Percentiles rank a stretch among this genome's conserved stretches.
phyloP scores from a whole-genome alignment of 2,797 vertebrate genomes.

The Iguana delicatissima region DNA sequence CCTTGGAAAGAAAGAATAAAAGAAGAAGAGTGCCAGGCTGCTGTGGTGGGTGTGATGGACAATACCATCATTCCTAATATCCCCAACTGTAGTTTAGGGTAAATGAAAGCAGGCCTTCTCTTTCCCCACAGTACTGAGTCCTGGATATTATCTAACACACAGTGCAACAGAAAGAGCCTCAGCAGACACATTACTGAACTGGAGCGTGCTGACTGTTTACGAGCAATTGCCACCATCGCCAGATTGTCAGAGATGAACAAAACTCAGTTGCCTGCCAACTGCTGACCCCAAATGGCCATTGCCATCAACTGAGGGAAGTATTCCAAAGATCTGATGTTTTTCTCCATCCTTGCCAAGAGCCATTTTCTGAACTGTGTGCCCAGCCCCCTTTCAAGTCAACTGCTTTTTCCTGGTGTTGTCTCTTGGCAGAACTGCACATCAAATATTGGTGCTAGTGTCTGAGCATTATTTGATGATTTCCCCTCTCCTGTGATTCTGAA shows the following conservation, averaged over 20 bases:
- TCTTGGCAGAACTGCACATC: constrained; percentile 10
- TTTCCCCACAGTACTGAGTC: constrained; percentile 10
- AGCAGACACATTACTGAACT: constrained; percentile 31
- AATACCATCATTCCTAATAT: not conserved
- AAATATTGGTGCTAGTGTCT: constrained; percentile 14
- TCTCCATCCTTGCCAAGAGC: constrained; percentile 28
- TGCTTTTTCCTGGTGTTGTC: not conserved
- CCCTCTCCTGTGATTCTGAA: not conserved
- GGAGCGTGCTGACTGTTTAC: constrained; percentile 33
- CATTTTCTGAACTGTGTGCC: constrained; percentile 19
- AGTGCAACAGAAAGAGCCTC: constrained; percentile 10
- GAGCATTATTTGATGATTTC: not conserved
- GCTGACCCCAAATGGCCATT: constrained; percentile 31
- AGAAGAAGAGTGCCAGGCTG: not conserved
- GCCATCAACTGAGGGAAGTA: constrained; percentile 17
- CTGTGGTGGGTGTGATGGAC: not conserved
- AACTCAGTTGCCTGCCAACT: constrained; percentile 37
- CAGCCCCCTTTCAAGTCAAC: constrained; percentile 17
- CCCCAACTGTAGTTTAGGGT: constrained; percentile 14
- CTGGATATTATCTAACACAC: not conserved
- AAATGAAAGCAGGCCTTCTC: constrained; percentile 27
- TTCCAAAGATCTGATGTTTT: constrained; percentile 38
- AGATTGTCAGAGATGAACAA: constrained; percentile 53
- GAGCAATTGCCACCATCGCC: constrained; percentile 13
- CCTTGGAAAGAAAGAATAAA: not conserved